Evolutionary conservation across 2,888 invertebrate species (phyloP), one percentile per base, ranked within the genome.

Genomic region (Eupeodes latifasciatus): DNA sequence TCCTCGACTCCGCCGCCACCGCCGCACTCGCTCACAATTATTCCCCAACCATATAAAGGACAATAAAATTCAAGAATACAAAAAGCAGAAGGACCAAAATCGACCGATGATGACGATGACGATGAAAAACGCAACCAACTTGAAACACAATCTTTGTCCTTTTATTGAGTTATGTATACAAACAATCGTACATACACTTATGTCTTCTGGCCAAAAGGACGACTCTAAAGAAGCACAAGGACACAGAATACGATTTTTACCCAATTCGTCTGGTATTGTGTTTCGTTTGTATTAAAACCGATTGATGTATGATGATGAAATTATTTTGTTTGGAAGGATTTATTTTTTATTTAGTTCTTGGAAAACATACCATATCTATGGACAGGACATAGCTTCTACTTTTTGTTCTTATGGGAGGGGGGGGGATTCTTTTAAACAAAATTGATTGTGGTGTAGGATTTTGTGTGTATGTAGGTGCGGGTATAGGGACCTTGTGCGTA

Each of bases 111-210:
- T 40, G 59, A 59, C 11, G 16, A 34, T 47, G 53, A 76, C 9
- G 47, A 66, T 19, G 49, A 57, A n/a, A 69, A 69, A 74, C 62
- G 74, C 83, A 75, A 51, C 53, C 74, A 69, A 84, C 47, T 75
- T 74, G 79, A 75, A 84, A 79, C 79, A 67, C 74, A 84, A 84
- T 84, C 74, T 79, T 74, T 79, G 67, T 79, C 74, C 61, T 84
- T 67, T 84, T 74, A 62, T 84, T 67, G 71, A 64, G 49, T 74
- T 83, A 72, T 64, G 40, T 40, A 40, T 27, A 27, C 27, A 27
- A 27, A 27, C 27, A 27, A 27, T 27, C 40, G 9, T 40, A 40
- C 40, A 40, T 40, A 7, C 40, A 40, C 27, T 27, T 40, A 40
- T 40, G 9, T 40, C 9, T 59, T 57, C 64, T 27, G 69, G 40